Percentiles rank a stretch among this genome's conserved stretches.
These are phyloP conservation scores for Phenganax subtilis DNA, from an alignment of 92 coral and sea anemone species.

Conservation along the genomic window DNA sequence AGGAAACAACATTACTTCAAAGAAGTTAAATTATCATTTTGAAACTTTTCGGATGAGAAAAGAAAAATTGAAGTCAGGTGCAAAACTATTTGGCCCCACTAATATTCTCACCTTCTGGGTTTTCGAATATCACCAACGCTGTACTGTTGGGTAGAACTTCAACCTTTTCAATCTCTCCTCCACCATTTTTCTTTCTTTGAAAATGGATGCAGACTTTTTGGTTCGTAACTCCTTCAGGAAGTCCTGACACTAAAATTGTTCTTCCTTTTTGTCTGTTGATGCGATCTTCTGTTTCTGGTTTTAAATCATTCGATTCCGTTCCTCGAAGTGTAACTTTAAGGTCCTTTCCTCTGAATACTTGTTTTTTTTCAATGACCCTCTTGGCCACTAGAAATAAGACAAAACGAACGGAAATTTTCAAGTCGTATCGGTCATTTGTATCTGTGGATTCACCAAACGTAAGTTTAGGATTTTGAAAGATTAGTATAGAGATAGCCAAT, in stretches of 20 bases:
- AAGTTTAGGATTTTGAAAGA: too few species aligned
- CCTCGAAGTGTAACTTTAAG: not conserved
- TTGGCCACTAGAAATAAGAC: not conserved
- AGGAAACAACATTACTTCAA: too few species aligned
- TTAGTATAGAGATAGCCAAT: too few species aligned
- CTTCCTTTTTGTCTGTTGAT: not conserved
- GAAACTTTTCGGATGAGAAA: too few species aligned
- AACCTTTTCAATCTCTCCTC: constrained; percentile 16
- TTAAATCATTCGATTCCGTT: not conserved
- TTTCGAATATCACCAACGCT: constrained; percentile 10
- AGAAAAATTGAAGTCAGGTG: too few species aligned
- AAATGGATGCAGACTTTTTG: not conserved
- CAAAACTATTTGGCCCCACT: too few species aligned
- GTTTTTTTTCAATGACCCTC: not conserved
- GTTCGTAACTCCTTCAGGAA: constrained; percentile 2
- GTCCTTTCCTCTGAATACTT: not conserved
- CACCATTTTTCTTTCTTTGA: constrained; percentile 16
- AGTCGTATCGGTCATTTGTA: too few species aligned
- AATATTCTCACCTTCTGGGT: not conserved
- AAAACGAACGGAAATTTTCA: not conserved
- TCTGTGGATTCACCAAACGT: too few species aligned
- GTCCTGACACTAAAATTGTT: not conserved
- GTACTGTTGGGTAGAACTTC: not conserved
- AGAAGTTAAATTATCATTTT: too few species aligned
- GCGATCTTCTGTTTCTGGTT: not conserved